Conservation (phyloP, 2,113 vertebrate genomes). For the Aix galericulata region DNA sequence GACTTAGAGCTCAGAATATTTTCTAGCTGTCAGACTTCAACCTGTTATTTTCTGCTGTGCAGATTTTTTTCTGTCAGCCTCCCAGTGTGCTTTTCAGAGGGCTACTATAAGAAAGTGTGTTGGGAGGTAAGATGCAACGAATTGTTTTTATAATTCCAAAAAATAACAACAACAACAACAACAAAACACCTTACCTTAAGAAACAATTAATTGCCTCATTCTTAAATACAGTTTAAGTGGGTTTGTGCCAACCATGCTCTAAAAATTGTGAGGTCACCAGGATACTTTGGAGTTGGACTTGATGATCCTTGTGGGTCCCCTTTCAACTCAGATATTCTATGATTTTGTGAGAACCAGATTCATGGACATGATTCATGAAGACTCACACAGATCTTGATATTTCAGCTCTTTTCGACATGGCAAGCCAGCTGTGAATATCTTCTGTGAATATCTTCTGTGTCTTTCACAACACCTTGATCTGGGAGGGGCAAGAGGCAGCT, state of each 20-base stretch:
- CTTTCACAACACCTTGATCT: too few species aligned
- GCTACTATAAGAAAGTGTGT: not conserved
- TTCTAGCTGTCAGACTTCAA: constrained; percentile 25
- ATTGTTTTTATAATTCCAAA: not conserved
- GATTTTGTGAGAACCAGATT: not conserved
- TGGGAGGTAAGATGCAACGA: not conserved
- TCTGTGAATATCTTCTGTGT: too few species aligned
- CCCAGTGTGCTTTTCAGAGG: not conserved
- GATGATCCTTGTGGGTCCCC: too few species aligned
- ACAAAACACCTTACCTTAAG: not conserved
- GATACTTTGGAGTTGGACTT: too few species aligned
- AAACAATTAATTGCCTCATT: not conserved
- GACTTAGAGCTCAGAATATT: not conserved
- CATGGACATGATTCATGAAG: not conserved
- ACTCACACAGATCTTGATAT: not conserved
- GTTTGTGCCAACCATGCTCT: not conserved
- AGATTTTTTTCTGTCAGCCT: constrained; percentile 44
- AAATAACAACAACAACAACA: not conserved
- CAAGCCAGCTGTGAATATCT: not conserved
- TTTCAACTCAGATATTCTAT: too few species aligned
- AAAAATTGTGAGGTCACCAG: not conserved
- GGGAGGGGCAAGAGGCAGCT: not conserved
- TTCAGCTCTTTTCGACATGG: not conserved
- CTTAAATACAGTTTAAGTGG: not conserved
- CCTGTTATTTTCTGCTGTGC: not conserved